Conservation (phyloP, 2,888 invertebrate genomes). For the Apocheima hispidaria region DNA sequence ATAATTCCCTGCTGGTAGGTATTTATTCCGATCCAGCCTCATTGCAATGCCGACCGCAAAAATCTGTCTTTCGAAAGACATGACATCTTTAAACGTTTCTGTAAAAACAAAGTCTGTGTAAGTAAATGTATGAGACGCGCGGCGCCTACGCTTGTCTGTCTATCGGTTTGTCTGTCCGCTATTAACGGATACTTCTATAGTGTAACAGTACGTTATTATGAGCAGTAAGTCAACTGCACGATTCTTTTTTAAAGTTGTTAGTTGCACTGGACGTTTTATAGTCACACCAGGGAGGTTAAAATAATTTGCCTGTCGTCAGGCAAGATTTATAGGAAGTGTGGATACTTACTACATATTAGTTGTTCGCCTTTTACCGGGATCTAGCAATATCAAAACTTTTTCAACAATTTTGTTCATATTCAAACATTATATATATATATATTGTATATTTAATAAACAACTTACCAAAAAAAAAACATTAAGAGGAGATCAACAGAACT, state of each 20-base stretch:
- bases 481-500: too few relatives aligned
- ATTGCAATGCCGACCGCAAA: slow-evolving; percentile 27
- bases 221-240: slow-evolving; percentile 7
- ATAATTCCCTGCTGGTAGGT: too few relatives aligned
- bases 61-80: slow-evolving; percentile 25
- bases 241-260: background rate
- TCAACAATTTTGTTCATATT: too few relatives aligned
- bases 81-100: slow-evolving; percentile 40
- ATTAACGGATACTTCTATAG: slow-evolving; percentile 28
- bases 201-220: slow-evolving; percentile 13
- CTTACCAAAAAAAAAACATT: too few relatives aligned
- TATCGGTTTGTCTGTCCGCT: slow-evolving; percentile 38
- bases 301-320: too few relatives aligned
- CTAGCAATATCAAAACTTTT: too few relatives aligned
- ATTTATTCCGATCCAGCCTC: slow-evolving; percentile 20
- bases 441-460: too few relatives aligned
- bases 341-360: too few relatives aligned
- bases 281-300: too few relatives aligned
- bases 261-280: background rate
- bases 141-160: slow-evolving; percentile 45
- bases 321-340: too few relatives aligned
- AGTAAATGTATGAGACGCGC: slow-evolving; percentile 32
- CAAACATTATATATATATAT: too few relatives aligned
- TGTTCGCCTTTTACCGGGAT: too few relatives aligned
- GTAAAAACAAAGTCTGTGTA: slow-evolving; percentile 32